Evolutionary conservation across 2,113 vertebrate genomes (phyloP).

Genomic region (Chaetorhynchus papuensis): DNA sequence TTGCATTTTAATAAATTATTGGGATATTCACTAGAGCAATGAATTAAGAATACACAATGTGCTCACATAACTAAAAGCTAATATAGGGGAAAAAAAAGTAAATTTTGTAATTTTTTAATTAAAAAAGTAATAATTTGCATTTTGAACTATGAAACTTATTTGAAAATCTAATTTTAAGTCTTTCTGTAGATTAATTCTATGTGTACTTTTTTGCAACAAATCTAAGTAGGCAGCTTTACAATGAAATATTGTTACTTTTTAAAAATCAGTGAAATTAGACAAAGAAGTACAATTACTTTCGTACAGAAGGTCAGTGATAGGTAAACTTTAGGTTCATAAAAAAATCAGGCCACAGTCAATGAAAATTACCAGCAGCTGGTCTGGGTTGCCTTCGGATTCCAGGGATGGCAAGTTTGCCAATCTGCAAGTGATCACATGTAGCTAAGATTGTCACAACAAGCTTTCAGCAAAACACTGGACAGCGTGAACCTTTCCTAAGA

Average conservation of each 20-base stretch:
- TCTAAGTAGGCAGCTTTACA: not conserved
- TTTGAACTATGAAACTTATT: not conserved
- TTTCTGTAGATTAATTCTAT: not conserved
- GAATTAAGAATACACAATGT: not conserved
- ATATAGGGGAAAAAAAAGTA: fast-evolving
- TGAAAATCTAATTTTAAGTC: conserved; percentile 18
- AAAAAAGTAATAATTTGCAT: not conserved
- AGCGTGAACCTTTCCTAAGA: not conserved
- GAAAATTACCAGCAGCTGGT: not conserved
- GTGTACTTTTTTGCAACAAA: not conserved
- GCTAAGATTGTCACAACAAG: not conserved
- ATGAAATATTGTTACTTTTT: not conserved
- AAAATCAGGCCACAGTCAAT: not conserved
- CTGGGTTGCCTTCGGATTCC: not conserved
- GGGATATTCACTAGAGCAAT: not conserved
- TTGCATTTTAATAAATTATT: not conserved
- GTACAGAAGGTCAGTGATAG: not conserved
- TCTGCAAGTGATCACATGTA: not conserved
- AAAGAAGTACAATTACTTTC: not conserved
- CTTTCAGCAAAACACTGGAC: not conserved
- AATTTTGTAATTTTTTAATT: not conserved
- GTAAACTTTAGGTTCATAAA: not conserved
- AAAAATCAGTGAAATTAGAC: not conserved
- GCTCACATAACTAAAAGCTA: not conserved
- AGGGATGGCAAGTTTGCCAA: not conserved